These are phyloP conservation scores for Onychostoma macrolepis DNA, from an alignment of 2,113 vertebrate species.

Conservation along the genomic window DNA sequence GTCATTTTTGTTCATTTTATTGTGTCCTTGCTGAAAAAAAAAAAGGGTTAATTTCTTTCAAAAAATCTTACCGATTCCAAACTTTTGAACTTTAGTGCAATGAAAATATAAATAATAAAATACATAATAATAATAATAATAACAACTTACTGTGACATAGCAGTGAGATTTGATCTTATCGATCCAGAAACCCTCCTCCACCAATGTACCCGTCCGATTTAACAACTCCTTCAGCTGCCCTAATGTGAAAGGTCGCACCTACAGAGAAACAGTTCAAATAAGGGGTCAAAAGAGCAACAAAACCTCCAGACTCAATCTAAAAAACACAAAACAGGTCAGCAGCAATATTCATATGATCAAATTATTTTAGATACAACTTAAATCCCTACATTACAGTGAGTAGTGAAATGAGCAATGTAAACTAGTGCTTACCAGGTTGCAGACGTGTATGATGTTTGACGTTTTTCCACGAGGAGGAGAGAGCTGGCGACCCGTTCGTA, in stretches of 20 bases:
- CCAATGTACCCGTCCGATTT: constrained; percentile 81
- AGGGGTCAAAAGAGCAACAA: neutral
- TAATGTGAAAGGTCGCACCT: constrained; percentile 92
- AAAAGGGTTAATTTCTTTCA: neutral
- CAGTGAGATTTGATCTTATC: constrained; percentile 95
- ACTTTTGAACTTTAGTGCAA: neutral
- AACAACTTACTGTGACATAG: constrained; percentile 83
- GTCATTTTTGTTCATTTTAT: neutral
- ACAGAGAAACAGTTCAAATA: neutral
- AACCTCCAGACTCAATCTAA: neutral
- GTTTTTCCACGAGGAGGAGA: constrained; percentile 84
- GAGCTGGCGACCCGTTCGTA: constrained; percentile 79
- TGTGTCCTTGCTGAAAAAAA: neutral
- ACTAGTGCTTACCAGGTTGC: constrained; percentile 82
- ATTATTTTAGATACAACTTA: neutral
- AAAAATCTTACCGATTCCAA: neutral
- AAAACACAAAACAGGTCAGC: neutral
- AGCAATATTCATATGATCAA: neutral
- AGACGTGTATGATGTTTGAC: constrained; percentile 86
- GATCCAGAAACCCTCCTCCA: constrained; percentile 92
- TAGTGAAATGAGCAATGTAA: neutral
- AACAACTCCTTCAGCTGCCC: constrained; percentile 89
- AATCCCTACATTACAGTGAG: neutral
- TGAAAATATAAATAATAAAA: neutral
- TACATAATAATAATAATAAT: neutral